These are phyloP conservation scores for Ichneumon xanthorius DNA, from an alignment of 2,888 invertebrate species.

Conservation along the genomic window DNA sequence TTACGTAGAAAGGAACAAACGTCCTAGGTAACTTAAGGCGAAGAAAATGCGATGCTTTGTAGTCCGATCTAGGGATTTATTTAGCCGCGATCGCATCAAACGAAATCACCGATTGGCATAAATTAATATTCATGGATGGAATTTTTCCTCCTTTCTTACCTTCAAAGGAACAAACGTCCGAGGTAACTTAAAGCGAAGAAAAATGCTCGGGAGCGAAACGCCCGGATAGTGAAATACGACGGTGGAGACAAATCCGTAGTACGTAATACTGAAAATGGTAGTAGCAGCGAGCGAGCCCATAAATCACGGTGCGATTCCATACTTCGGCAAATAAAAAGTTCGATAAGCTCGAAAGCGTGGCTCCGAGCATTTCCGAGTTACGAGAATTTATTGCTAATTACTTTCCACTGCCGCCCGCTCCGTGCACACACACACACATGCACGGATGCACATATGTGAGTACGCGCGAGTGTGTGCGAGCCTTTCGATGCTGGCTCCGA, in stretches of 20 bases:
- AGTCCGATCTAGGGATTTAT: too few relatives aligned
- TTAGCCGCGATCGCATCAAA: not conserved
- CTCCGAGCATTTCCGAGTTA: conserved; percentile 49
- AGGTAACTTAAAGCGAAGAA: not conserved
- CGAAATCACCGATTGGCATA: not conserved
- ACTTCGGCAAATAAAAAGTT: conserved; percentile 48
- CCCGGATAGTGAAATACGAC: not conserved
- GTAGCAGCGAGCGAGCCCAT: conserved; percentile 13
- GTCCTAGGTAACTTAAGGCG: not conserved
- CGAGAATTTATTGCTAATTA: conserved; percentile 66
- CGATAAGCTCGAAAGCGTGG: conserved; percentile 46
- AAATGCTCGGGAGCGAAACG: not conserved
- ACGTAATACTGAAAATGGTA: conserved; percentile 8
- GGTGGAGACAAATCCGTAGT: not conserved
- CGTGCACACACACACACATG: not conserved
- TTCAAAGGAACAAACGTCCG: not conserved
- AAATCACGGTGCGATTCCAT: conserved; percentile 50
- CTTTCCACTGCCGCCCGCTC: conserved; percentile 31
- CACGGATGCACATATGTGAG: not conserved
- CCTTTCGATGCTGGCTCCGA: conserved; percentile 9
- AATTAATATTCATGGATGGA: not conserved
- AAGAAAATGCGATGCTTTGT: not conserved
- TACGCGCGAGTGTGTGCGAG: not conserved
- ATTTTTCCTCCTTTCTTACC: not conserved
- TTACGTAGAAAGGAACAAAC: not conserved